Evolutionary conservation across 2,797 vertebrate genomes (phyloP).

Genomic region (Oophaga sylvatica): DNA sequence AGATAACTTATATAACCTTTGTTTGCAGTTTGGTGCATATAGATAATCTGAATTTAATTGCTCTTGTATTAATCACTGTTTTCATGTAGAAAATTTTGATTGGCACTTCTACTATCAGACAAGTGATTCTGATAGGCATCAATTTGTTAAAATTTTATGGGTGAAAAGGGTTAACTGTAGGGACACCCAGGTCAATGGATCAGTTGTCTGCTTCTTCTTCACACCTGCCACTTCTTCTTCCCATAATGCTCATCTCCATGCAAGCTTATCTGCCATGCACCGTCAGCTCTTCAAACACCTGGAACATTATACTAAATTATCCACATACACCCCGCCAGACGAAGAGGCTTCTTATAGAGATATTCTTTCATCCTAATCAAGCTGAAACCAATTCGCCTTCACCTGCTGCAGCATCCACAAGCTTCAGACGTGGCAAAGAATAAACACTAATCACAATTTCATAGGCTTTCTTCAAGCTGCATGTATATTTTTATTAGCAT

Average conservation of each 20-base stretch:
- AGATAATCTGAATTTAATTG: not conserved
- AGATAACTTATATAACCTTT: no score
- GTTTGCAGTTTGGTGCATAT: not conserved
- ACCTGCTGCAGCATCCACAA: constrained; percentile 53
- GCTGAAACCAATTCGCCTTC: constrained; percentile 60
- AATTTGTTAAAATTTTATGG: not conserved
- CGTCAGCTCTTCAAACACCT: constrained; percentile 63
- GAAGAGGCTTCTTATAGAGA: constrained; percentile 62
- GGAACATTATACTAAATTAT: constrained; percentile 63
- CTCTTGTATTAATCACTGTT: not conserved
- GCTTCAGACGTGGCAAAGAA: constrained; percentile 49
- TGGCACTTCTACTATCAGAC: not conserved
- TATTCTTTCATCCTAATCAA: constrained; percentile 62
- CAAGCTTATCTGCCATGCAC: constrained; percentile 60
- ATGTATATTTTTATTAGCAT: constrained; percentile 60
- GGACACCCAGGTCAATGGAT: constrained; percentile 48
- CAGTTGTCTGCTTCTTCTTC: constrained; percentile 52
- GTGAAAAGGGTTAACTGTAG: constrained; percentile 49
- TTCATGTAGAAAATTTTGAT: not conserved
- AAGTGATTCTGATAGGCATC: constrained; percentile 1
- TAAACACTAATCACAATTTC: constrained; percentile 62
- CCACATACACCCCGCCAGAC: constrained; percentile 60
- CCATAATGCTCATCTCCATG: constrained; percentile 60
- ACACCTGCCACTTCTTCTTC: constrained; percentile 61
- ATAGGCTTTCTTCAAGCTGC: constrained; percentile 51